A percentile compares a stretch with the other conserved stretches of the same genome.
Evolutionary conservation across 2,113 vertebrate species (phyloP).

Genomic region (Callorhinus ursinus): DNA sequence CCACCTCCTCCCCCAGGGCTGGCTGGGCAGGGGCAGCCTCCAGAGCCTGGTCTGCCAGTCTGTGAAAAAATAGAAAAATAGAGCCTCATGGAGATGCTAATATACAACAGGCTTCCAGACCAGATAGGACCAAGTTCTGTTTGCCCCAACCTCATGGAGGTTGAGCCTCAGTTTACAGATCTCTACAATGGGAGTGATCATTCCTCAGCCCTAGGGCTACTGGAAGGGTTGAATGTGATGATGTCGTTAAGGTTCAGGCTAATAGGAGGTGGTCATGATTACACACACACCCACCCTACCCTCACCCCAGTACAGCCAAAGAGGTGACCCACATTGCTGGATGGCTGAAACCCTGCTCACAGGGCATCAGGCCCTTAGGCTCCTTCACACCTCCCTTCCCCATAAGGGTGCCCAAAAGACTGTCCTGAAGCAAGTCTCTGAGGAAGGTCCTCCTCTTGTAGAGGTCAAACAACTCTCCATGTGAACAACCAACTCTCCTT

Average conservation of each 20-base stretch:
- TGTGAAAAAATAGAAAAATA: neutral
- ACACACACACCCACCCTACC: accelerated
- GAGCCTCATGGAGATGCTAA: neutral
- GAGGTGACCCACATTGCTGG: neutral
- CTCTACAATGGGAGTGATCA: neutral
- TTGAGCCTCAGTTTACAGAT: neutral
- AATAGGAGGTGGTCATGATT: neutral
- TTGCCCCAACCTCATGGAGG: neutral
- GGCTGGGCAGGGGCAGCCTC: neutral
- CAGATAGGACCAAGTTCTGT: neutral
- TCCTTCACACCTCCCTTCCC: neutral
- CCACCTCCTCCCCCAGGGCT: no score
- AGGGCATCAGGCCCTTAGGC: no score
- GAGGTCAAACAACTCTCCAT: neutral
- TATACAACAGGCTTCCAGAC: neutral
- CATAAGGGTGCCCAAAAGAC: neutral
- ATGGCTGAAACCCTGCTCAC: neutral
- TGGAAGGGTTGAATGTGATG: neutral
- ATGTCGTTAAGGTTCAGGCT: neutral
- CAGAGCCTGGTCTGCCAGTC: neutral
- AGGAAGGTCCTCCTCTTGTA: neutral
- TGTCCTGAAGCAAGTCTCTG: neutral
- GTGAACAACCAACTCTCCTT: neutral
- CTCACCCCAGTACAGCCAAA: neutral
- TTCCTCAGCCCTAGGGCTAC: neutral